phyloP scores from a whole-genome alignment of 2,113 vertebrate genomes.

The Muscicapa adusta region DNA sequence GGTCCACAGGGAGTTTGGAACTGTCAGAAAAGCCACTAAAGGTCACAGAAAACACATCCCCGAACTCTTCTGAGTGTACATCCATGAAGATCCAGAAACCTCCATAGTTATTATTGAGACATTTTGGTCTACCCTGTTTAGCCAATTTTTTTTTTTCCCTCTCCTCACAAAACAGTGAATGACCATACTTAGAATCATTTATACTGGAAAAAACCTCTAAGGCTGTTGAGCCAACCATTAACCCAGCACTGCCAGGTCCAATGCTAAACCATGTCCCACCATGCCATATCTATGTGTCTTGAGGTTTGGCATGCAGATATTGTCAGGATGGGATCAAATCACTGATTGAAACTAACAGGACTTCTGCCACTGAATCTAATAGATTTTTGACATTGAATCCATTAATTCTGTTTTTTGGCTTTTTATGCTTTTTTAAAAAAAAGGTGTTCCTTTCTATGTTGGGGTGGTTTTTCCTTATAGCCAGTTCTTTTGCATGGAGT shows the following conservation, averaged over 20 bases:
- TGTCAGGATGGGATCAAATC: neutral
- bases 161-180: neutral
- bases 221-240: fast-evolving
- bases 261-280: neutral
- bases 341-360: neutral
- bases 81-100: neutral
- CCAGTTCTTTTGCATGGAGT: neutral
- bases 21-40: neutral
- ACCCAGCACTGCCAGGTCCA: neutral
- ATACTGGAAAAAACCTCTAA: neutral
- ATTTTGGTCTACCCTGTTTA: neutral
- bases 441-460: neutral
- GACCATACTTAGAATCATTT: neutral
- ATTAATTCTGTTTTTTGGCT: neutral
- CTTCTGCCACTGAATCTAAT: neutral
- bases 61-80: neutral
- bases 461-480: neutral
- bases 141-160: too few species aligned
- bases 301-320: neutral
- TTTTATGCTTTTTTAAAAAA: neutral
- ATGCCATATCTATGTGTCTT: fast-evolving
- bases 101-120: neutral
- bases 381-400: neutral
- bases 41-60: neutral
- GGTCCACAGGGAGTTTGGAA: neutral